Evolutionary conservation across 2,797 vertebrate genomes (phyloP), one percentile per base, ranked within the genome.

Genomic region (Melanotaenia maccullochi): DNA sequence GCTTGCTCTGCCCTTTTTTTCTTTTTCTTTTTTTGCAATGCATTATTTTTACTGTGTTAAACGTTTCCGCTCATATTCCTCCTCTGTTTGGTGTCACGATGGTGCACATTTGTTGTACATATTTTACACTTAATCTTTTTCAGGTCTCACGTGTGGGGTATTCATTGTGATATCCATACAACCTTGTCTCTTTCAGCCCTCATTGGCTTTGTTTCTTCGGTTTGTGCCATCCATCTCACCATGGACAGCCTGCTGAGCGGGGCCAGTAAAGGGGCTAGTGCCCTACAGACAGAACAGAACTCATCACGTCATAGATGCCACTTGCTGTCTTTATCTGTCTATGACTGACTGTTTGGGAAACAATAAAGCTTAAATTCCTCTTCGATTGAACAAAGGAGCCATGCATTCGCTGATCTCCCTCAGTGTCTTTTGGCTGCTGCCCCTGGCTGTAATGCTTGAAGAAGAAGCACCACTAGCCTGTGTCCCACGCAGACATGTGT

Each of bases 401-500:
- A 93, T 93, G 91, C 73, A 85, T 83, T 85, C 59, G 12, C 73
- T 90, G 73, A 68, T 83, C 56, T 60, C 73, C 64, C 72, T 94
- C 76, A 33, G 70, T 65, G 51, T 92, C 68, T 55, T 93, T 52
- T 90, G 86, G 77, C 78, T 93, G 73, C 85, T 91, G 71, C 83
- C 88, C 33, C 64, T 81, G 74, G 73, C 83, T 38, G 75, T 69
- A 71, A 78, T 38, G n/a, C 79, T 83, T 38, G 74, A 82, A 13
- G 75, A 84, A 18, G 59, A 76, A 78, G 77, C 80, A 7, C 75
- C 78, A 20, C 49, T 64, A 60, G 51, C 71, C 69, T 68, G 66
- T 62, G 20, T 89, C 65, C 92, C 94, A 5, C 93, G 94, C 58
- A 94, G 93, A 93, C 93, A 83, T 24, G 79, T 96, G 52, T 79